Evolutionary conservation across 2,888 invertebrate genomes (phyloP).

Genomic region (Ceratothoa steindachneri): DNA sequence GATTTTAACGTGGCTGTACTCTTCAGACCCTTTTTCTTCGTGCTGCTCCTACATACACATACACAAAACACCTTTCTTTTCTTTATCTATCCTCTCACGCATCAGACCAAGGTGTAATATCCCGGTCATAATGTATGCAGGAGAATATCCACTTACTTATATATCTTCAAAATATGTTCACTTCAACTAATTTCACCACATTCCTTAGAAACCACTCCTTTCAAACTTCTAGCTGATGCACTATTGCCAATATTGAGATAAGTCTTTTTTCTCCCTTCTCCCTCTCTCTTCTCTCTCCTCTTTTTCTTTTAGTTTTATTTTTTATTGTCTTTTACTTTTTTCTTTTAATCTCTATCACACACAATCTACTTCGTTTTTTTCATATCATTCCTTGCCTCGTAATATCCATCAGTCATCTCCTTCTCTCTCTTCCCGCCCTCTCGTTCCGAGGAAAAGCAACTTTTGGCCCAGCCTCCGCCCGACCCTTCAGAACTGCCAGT

Average conservation of each 20-base stretch:
- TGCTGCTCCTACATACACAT: too few relatives aligned
- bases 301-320: background rate
- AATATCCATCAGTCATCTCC: background rate
- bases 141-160: too few relatives aligned
- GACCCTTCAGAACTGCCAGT: background rate
- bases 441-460: background rate
- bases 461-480: background rate
- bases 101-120: too few relatives aligned
- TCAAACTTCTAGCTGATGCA: too few relatives aligned
- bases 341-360: background rate
- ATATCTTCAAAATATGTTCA: too few relatives aligned
- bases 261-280: background rate
- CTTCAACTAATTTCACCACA: background rate
- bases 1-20: too few relatives aligned
- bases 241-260: too few relatives aligned
- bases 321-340: background rate
- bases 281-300: background rate
- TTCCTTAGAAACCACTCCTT: too few relatives aligned
- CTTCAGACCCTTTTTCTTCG: too few relatives aligned
- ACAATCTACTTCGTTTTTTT: background rate
- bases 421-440: conserved; percentile 13
- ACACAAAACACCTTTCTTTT: too few relatives aligned
- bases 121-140: too few relatives aligned
- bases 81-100: too few relatives aligned
- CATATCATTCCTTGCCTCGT: background rate